A percentile compares a stretch with the other conserved stretches of the same genome.
Conservation (phyloP, 2,113 vertebrate genomes). For the Gadus chalcogrammus region DNA sequence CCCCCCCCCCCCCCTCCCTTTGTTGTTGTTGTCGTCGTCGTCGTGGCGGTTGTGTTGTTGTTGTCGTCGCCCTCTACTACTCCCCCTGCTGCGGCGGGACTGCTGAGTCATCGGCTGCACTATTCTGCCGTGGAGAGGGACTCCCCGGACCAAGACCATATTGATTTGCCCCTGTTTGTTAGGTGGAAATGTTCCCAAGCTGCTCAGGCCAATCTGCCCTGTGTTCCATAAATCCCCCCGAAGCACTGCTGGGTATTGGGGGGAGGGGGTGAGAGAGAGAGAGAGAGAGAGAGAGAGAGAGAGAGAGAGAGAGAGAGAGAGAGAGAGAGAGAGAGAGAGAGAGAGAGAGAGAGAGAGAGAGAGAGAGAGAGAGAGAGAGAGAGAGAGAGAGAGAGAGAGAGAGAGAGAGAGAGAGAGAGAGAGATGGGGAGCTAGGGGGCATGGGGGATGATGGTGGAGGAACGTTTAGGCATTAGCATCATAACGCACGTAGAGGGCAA, state of each 20-base stretch:
- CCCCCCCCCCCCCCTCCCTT: conserved; percentile 31
- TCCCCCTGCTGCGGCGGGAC: conserved; percentile 20
- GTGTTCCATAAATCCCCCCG: conserved; percentile 27
- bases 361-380: too few species aligned
- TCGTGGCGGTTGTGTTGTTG: too few species aligned
- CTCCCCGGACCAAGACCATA: conserved; percentile 66
- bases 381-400: too few species aligned
- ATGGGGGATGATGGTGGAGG: conserved; percentile 2
- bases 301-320: too few species aligned
- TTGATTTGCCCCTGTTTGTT: conserved; percentile 71
- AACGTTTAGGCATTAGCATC: conserved; percentile 21
- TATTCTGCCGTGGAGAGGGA: conserved; percentile 49
- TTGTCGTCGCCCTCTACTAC: too few species aligned
- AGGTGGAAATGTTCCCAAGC: conserved; percentile 66
- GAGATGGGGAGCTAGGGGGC: too few species aligned
- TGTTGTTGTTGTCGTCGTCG: too few species aligned
- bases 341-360: too few species aligned
- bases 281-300: too few species aligned
- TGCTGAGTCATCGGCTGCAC: conserved; percentile 58
- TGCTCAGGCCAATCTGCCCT: conserved; percentile 57
- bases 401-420: too few species aligned
- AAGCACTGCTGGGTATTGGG: conserved; percentile 30
- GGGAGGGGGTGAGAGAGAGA: too few species aligned
- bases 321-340: too few species aligned
- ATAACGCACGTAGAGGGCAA: neutral